Evolutionary conservation across 2,113 vertebrate genomes (phyloP).

Genomic region (Rhynchopsitta pachyrhyncha): DNA sequence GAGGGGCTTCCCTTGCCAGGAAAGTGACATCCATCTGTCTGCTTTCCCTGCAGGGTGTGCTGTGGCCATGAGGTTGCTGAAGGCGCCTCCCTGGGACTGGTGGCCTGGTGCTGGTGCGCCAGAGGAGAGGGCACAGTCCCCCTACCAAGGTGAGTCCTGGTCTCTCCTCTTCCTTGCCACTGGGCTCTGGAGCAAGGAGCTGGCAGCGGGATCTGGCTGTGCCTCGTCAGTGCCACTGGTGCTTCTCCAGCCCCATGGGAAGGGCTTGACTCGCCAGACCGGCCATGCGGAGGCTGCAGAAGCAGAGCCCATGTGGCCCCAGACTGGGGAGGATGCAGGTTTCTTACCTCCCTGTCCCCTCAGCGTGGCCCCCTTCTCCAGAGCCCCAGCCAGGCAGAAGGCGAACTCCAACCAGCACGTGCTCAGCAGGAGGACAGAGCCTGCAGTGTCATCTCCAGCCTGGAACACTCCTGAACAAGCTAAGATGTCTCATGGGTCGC

Average conservation of each 20-base stretch:
- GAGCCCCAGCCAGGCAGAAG: neutral
- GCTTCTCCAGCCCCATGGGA: neutral
- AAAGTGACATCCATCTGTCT: fast-evolving
- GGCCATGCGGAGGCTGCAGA: neutral
- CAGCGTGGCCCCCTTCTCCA: neutral
- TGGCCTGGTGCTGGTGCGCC: fast-evolving
- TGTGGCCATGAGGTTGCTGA: fast-evolving
- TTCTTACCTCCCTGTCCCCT: neutral
- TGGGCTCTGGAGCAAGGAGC: neutral
- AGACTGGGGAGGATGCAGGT: fast-evolving
- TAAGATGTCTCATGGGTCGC: fast-evolving
- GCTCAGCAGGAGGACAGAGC: neutral
- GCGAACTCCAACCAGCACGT: neutral
- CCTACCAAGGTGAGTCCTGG: neutral
- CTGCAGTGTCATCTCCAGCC: neutral
- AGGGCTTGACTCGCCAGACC: neutral
- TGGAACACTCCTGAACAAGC: neutral
- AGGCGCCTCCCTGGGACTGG: neutral
- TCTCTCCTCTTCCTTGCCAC: no score
- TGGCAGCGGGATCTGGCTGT: neutral
- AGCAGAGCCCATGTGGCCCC: fast-evolving
- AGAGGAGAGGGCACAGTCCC: neutral
- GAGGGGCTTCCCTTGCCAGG: fast-evolving
- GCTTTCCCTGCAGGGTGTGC: neutral
- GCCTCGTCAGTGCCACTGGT: neutral